phyloP scores from a whole-genome alignment of 2,797 vertebrate species.

The Coccyzus lansbergi region DNA sequence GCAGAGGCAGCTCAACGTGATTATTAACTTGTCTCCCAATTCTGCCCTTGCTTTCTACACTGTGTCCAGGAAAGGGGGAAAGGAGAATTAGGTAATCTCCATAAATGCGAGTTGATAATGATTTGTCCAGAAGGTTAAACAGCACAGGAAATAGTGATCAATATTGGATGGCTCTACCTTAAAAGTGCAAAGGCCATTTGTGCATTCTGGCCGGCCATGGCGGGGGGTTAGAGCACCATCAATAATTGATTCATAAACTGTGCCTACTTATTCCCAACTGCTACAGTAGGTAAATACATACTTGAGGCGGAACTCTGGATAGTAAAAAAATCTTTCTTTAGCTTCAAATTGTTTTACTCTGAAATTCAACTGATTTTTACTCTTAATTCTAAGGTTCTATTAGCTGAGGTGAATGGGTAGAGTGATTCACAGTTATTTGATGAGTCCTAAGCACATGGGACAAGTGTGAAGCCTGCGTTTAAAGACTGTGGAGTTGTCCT shows the following conservation, averaged over 20 bases:
- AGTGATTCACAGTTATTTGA: fast-evolving
- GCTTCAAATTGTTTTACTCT: constrained; percentile 38
- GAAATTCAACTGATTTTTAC: constrained; percentile 28
- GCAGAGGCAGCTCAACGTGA: constrained; percentile 50
- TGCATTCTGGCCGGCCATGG: constrained; percentile 46
- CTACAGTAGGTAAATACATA: constrained; percentile 55
- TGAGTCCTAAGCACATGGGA: background rate
- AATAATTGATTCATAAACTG: constrained; percentile 72
- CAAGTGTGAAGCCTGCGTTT: constrained; percentile 10
- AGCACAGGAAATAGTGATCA: constrained; percentile 39
- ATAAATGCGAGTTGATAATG: constrained; percentile 36
- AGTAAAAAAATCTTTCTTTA: constrained; percentile 47
- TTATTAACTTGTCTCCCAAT: constrained; percentile 16
- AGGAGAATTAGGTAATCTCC: constrained; percentile 32
- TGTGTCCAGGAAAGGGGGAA: constrained; percentile 16
- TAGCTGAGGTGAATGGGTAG: background rate
- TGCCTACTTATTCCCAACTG: constrained; percentile 68
- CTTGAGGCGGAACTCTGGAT: background rate
- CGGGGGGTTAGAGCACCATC: constrained; percentile 63
- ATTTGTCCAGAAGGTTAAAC: constrained; percentile 41
- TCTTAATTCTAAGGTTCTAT: background rate
- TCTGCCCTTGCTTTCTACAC: constrained; percentile 4
- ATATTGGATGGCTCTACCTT: constrained; percentile 24
- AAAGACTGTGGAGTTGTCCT: constrained; percentile 1
- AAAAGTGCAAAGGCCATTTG: constrained; percentile 67